Conservation (phyloP, 92 coral and sea anemone species). For the Siderastrea radians region DNA sequence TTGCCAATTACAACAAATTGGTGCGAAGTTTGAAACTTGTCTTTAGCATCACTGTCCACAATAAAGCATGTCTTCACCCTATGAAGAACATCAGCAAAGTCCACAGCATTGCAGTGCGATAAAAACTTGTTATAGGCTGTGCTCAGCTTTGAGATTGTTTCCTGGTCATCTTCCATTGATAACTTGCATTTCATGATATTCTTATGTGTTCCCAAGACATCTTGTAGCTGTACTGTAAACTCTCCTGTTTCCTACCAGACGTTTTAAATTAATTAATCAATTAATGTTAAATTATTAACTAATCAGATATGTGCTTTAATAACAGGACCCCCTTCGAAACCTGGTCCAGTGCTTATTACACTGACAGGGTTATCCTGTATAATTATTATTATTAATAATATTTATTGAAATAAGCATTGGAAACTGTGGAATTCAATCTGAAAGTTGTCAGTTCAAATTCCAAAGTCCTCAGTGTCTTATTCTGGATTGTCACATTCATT, state of each 20-base stretch:
- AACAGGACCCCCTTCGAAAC: too few species aligned
- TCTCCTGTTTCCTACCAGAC: constrained; percentile 63
- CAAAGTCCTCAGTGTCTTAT: too few species aligned
- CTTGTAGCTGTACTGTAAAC: constrained; percentile 63
- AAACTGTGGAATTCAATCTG: too few species aligned
- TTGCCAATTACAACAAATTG: constrained; percentile 67
- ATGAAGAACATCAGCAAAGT: constrained; percentile 76
- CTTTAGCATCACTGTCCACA: constrained; percentile 50
- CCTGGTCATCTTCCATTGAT: constrained; percentile 1
- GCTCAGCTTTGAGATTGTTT: constrained; percentile 7
- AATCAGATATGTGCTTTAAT: too few species aligned
- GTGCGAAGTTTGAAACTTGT: constrained; percentile 55
- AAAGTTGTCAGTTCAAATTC: too few species aligned
- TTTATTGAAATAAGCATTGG: too few species aligned
- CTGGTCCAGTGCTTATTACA: too few species aligned
- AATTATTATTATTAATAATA: too few species aligned
- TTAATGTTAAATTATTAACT: too few species aligned
- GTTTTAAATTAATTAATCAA: background rate
- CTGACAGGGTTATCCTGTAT: too few species aligned
- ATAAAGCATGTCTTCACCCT: constrained; percentile 64
- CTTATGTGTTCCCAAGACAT: constrained; percentile 72
- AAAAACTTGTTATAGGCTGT: constrained; percentile 71
- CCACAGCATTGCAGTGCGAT: constrained; percentile 82
- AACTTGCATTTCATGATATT: constrained; percentile 69
- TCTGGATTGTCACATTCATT: too few species aligned